Evolutionary conservation across 37 sponge, comb jelly and placozoan species (phyloP).

Genomic region (Bolinopsis microptera): DNA sequence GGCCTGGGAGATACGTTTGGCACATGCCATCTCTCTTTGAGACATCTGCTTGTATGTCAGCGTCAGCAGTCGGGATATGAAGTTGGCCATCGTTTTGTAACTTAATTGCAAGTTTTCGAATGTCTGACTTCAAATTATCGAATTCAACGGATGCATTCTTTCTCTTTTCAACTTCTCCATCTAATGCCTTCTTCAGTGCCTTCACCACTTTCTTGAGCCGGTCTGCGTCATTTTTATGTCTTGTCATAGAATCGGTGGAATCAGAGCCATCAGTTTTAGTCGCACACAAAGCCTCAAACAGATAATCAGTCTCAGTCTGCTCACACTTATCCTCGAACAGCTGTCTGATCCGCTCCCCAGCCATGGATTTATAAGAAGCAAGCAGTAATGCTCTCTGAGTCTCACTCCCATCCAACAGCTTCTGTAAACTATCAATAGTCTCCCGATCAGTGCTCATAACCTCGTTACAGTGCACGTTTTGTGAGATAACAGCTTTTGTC

Average conservation of each 20-base stretch:
- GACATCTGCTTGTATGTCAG: conserved; percentile 57
- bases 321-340: conserved; percentile 54
- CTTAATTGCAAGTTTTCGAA: conserved; percentile 29
- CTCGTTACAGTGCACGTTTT: conserved; percentile 49
- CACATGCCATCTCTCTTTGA: conserved; percentile 50
- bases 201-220: conserved; percentile 57
- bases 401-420: not conserved
- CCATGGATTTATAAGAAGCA: conserved; percentile 21
- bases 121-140: conserved; percentile 37
- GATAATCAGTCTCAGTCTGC: conserved; percentile 20
- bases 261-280: not conserved
- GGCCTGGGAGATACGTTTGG: conserved; percentile 52
- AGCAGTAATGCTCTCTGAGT: conserved; percentile 3
- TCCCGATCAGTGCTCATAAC: not conserved
- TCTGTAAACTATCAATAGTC: not conserved
- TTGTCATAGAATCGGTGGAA: not conserved
- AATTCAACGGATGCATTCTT: conserved; percentile 46
- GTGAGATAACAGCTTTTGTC: conserved; percentile 39
- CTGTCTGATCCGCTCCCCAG: conserved; percentile 43
- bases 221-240: conserved; percentile 12
- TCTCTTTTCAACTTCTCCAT: conserved; percentile 43
- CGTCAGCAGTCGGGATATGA: conserved; percentile 42
- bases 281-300: conserved; percentile 5
- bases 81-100: conserved; percentile 44
- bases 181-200: conserved; percentile 19